Base-by-base conservation (phyloP, 2,797 vertebrate genomes). In the Etheostoma nigrum region DNA sequence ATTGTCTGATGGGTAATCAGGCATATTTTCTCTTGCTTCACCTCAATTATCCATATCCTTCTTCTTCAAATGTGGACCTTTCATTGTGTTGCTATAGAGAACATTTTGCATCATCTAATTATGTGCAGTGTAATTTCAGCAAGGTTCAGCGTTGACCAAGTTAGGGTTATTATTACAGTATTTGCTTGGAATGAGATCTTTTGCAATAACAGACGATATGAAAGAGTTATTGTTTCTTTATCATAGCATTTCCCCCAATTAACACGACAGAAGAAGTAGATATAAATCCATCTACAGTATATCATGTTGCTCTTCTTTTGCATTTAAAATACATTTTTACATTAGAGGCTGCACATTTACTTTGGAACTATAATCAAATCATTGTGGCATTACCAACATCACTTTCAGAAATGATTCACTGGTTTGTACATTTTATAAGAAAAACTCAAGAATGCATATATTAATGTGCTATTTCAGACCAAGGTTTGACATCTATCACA, bases 31-130 rank as follows among this genome's bases (percentile, higher is more conserved):
- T 30, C 30, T 30, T 5, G 5, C 30, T 30, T 5, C 30, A 30
- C 30, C 49, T 42, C 16, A 64, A 72, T 72, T 52, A 66, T 58
- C 33, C 15, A 19, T 12, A 36, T 57, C 8, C 6, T n/a, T 19
- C 45, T 67, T 18, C 23, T 45, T 30, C 15, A 30, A 45, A 30
- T 52, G 23, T 13, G 27, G 6, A 44, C 59, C 2, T 64, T 57
- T 47, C 27, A 61, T 23, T 48, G 9, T 13, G 40, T 44, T 49
- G 44, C 78, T 42, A 18, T 15, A 19, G 49, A 79, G 49, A 79
- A 49, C 33, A 40, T 48, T 49, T 47, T 10, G n/a, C 59, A 59
- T 42, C 1, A 2, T 30, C 25, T 63, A 76, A 74, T 85, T 67
- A 68, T 6, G 16, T 21, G 16, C 23, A 21, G 45, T 45, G 23